Percentiles rank a stretch among this genome's conserved stretches.
These are phyloP conservation scores for Arctopsyche grandis DNA, from an alignment of 1,140 invertebrate species.

Conservation along the genomic window DNA sequence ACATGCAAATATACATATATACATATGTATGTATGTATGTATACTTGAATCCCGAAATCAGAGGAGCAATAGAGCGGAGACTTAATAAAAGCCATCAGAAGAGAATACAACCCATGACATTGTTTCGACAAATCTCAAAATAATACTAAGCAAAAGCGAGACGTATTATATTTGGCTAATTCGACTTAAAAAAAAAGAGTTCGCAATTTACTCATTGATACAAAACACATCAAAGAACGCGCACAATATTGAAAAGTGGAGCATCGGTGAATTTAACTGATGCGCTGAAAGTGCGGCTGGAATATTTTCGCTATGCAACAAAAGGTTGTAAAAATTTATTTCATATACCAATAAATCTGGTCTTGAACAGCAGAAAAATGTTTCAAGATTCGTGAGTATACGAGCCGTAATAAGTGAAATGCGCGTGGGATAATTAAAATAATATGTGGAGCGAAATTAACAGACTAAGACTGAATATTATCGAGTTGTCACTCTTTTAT, in stretches of 20 bases:
- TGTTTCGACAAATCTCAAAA: neutral
- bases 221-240: neutral
- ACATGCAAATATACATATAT: no score
- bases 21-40: neutral
- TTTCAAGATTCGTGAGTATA: constrained; percentile 5
- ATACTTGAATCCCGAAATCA: no score
- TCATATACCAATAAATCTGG: neutral
- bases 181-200: neutral
- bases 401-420: neutral
- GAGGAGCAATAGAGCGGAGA: neutral
- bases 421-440: constrained; percentile 12
- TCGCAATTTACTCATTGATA: neutral
- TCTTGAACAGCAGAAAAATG: neutral
- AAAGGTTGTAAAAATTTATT: neutral
- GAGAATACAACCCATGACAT: no score
- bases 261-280: neutral
- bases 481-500: neutral
- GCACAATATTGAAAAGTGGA: neutral
- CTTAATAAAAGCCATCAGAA: neutral
- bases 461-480: constrained; percentile 16
- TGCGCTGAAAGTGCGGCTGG: neutral
- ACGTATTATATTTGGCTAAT: neutral
- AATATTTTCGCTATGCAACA: neutral
- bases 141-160: neutral
- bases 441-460: constrained; percentile 21